A percentile compares a stretch with the other conserved stretches of the same genome.
phyloP scores from a whole-genome alignment of 1,140 invertebrate species.

The Dendrolimus punctatus region DNA sequence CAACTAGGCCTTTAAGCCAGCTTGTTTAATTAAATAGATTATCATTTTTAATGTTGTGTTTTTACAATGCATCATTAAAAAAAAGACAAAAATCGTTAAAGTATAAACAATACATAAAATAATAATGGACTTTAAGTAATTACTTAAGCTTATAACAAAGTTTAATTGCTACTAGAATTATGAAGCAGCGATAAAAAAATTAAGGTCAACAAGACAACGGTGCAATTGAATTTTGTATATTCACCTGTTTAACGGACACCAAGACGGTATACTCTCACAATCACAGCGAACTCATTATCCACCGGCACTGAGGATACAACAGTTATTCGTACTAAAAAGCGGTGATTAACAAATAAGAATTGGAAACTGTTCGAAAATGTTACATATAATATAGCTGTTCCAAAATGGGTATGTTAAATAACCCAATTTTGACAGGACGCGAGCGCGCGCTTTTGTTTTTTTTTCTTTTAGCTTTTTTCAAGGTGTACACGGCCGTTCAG shows the following conservation, averaged over 20 bases:
- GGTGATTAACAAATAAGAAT: conserved; percentile 26
- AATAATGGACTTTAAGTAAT: too few species aligned
- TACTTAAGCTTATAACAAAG: too few species aligned
- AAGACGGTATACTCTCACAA: conserved; percentile 46
- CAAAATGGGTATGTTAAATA: conserved; percentile 3
- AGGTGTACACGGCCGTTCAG: conserved; percentile 28
- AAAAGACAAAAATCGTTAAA: too few species aligned
- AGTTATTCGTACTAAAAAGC: conserved; percentile 52
- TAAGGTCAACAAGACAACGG: conserved; percentile 19
- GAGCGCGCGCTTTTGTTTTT: conserved; percentile 47
- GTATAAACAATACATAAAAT: too few species aligned
- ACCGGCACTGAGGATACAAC: conserved; percentile 44
- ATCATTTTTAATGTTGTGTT: too few species aligned
- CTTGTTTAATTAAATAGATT: too few species aligned
- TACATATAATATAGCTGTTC: conserved; percentile 15
- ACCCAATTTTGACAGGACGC: conserved; percentile 44
- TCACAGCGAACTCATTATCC: conserved; percentile 62
- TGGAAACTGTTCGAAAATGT: conserved; percentile 7
- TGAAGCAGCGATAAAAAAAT: too few species aligned
- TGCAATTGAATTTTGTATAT: conserved; percentile 43
- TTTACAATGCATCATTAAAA: too few species aligned
- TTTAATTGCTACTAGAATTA: too few species aligned
- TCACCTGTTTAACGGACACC: conserved; percentile 57
- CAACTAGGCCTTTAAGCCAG: too few species aligned
- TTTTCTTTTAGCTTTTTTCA: conserved; percentile 20